These are phyloP conservation scores for Vidua chalybeata DNA, from an alignment of 2,113 vertebrate genomes.

Conservation along the genomic window DNA sequence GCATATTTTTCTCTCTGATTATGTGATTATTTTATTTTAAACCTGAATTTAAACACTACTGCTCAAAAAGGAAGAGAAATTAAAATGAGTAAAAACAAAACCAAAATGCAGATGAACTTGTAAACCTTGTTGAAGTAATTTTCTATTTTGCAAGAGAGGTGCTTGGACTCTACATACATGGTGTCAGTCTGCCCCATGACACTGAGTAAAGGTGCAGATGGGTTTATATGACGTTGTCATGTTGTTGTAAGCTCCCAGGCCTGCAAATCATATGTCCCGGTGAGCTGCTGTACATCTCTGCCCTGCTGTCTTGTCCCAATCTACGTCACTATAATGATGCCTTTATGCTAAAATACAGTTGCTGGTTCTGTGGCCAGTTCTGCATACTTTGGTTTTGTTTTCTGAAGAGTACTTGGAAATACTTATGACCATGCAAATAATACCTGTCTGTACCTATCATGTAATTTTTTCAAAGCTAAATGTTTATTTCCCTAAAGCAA, in stretches of 20 bases:
- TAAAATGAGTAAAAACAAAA: neutral
- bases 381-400: neutral
- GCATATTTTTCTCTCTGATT: neutral
- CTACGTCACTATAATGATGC: neutral
- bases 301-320: neutral
- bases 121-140: neutral
- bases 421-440: neutral
- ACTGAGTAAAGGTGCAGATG: fast-evolving
- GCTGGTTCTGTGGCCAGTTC: neutral
- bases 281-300: neutral
- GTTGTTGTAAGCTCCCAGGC: neutral
- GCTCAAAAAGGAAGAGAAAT: neutral
- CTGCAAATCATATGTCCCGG: neutral
- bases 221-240: fast-evolving
- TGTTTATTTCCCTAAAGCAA: neutral
- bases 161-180: neutral
- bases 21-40: neutral
- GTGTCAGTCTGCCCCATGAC: neutral
- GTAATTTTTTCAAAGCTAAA: neutral
- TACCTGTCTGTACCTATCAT: neutral
- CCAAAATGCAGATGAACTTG: neutral
- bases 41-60: neutral
- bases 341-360: neutral
- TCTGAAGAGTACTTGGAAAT: neutral
- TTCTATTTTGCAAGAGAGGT: neutral